phyloP scores from a whole-genome alignment of 1,140 invertebrate species.

The Gonioctena quinquepunctata region DNA sequence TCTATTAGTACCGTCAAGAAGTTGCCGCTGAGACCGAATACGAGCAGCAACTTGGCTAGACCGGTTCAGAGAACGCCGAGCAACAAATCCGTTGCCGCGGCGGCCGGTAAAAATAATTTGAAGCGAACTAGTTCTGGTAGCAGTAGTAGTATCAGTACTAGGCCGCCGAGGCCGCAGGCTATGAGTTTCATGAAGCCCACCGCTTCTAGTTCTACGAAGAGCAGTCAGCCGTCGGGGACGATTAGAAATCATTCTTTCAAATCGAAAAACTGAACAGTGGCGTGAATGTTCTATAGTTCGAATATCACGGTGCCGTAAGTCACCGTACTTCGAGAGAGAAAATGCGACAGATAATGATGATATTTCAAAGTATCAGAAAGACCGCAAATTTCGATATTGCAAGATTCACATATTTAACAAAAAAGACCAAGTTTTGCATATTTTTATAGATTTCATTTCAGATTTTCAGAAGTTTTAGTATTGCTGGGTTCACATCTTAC shows the following conservation, averaged over 20 bases:
- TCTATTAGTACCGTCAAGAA: slow-evolving; percentile 79
- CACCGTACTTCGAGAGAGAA: no score
- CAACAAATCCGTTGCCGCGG: slow-evolving; percentile 27
- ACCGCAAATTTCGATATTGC: no score
- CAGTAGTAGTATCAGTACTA: slow-evolving; percentile 17
- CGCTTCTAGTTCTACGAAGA: slow-evolving; percentile 50
- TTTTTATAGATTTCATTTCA: no score
- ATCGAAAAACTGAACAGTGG: slow-evolving; percentile 25
- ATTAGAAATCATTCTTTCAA: slow-evolving; percentile 24
- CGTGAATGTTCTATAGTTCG: background rate
- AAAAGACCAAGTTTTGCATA: no score
- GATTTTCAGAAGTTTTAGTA: no score
- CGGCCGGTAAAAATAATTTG: slow-evolving; percentile 19
- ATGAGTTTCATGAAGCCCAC: slow-evolving; percentile 54
- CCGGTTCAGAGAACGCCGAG: slow-evolving; percentile 45
- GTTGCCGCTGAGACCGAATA: slow-evolving; percentile 54
- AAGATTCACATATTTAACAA: no score
- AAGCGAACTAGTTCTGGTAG: slow-evolving; percentile 27
- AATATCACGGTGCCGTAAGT: no score
- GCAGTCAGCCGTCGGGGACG: slow-evolving; percentile 16
- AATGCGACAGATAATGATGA: no score
- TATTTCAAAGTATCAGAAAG: no score
- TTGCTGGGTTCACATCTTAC: no score
- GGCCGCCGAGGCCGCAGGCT: slow-evolving; percentile 37
- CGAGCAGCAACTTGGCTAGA: slow-evolving; percentile 36